Conservation (phyloP, 2,888 invertebrate species). For the Amphimallon solstitiale region DNA sequence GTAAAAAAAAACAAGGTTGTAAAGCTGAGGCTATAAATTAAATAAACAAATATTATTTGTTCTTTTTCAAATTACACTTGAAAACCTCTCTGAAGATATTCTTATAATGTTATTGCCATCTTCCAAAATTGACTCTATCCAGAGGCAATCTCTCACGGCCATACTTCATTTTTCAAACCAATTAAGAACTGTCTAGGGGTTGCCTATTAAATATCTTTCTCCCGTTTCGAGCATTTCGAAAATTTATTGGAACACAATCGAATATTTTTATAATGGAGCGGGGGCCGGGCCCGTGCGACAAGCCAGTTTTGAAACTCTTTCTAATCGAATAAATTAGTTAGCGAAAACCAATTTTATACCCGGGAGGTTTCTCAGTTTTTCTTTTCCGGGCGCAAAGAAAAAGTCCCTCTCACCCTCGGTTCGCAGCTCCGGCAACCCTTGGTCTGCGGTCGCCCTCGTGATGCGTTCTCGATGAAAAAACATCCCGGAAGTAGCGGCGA, state of each 20-base stretch:
- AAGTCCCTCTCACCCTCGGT: background rate
- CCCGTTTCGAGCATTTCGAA: background rate
- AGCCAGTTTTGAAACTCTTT: constrained; percentile 20
- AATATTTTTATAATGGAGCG: constrained; percentile 23
- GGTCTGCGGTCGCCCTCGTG: background rate
- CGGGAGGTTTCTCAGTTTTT: constrained; percentile 9
- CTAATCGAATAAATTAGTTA: constrained; percentile 36
- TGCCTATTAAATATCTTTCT: background rate
- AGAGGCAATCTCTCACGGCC: too few relatives aligned
- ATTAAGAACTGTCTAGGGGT: background rate
- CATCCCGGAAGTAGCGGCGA: background rate
- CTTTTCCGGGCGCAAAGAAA: constrained; percentile 1
- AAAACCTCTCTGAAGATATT: too few relatives aligned
- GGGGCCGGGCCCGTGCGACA: background rate
- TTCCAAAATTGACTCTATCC: too few relatives aligned
- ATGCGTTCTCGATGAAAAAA: background rate
- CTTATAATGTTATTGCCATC: too few relatives aligned
- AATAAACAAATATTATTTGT: too few relatives aligned
- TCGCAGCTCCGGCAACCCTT: too few relatives aligned
- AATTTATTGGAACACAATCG: constrained; percentile 27
- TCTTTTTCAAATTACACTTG: too few relatives aligned
- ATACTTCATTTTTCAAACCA: background rate
- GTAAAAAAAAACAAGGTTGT: too few relatives aligned
- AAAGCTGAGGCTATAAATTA: too few relatives aligned
- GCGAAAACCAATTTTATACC: constrained; percentile 34